phyloP scores from a whole-genome alignment of 1,140 invertebrate species.

The Hetaerina americana region DNA sequence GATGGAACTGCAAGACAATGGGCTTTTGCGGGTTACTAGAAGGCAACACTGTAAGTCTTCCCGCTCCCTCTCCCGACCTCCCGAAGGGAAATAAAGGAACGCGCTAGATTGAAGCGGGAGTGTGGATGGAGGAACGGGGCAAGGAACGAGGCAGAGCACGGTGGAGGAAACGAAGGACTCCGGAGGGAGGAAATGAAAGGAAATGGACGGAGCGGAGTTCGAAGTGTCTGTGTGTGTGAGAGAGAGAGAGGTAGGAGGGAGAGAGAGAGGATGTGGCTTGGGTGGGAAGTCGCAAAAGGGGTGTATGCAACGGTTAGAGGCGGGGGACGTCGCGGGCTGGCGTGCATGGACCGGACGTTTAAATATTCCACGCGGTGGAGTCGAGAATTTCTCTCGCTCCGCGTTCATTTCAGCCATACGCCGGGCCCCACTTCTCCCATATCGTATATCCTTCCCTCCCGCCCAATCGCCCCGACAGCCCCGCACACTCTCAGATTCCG shows the following conservation, averaged over 20 bases:
- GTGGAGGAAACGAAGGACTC: too few relatives aligned
- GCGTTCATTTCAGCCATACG: neutral
- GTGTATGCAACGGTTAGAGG: neutral
- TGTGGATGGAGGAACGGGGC: too few relatives aligned
- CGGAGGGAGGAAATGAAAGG: neutral
- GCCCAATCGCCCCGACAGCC: too few relatives aligned
- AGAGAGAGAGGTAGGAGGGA: neutral
- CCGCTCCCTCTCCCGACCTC: too few relatives aligned
- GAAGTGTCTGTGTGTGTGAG: too few relatives aligned
- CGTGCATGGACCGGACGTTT: neutral
- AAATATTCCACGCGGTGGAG: neutral
- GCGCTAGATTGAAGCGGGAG: too few relatives aligned
- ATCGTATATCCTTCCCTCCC: too few relatives aligned
- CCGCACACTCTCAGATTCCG: too few relatives aligned
- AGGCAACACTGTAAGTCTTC: neutral
- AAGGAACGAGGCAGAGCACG: too few relatives aligned
- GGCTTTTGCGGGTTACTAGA: neutral
- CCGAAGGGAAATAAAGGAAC: too few relatives aligned
- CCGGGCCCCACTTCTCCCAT: neutral
- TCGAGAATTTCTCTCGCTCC: neutral
- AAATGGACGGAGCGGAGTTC: too few relatives aligned
- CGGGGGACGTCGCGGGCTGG: neutral
- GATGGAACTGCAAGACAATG: neutral
- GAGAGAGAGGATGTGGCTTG: neutral
- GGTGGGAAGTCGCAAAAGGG: neutral